Evolutionary conservation across 2,113 vertebrate species (phyloP), one percentile per base, ranked within the genome.

Genomic region (Hyla sarda): DNA sequence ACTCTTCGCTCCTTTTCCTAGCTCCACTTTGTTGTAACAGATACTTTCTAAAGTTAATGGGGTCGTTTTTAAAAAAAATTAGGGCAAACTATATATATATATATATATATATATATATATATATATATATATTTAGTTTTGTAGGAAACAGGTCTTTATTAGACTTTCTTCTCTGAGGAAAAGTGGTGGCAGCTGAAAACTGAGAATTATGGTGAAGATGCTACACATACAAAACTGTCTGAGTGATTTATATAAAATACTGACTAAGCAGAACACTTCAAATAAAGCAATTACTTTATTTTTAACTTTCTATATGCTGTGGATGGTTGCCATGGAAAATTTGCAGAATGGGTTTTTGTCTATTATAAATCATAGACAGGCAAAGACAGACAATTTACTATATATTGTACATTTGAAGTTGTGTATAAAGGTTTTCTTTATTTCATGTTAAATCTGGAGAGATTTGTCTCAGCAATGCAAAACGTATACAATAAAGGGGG

Each of bases 1-100:
- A n/a, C n/a, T n/a, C n/a, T n/a, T n/a, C n/a, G n/a, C n/a, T n/a
- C n/a, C n/a, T n/a, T n/a, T n/a, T n/a, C n/a, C n/a, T n/a, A n/a
- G n/a, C n/a, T n/a, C n/a, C n/a, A n/a, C n/a, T n/a, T n/a, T n/a
- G n/a, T n/a, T n/a, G n/a, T n/a, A n/a, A n/a, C n/a, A n/a, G n/a
- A n/a, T n/a, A n/a, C n/a, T n/a, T n/a, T n/a, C n/a, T n/a, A n/a
- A n/a, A 73, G 83, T 86, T 88, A 13, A 75, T 88, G 69, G 80
- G 89, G 85, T 12, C 58, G 25, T n/a, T 87, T 50, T 13, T 88
- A 34, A 89, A 75, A 17, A 69, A 86, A 58, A n/a, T n/a, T 62
- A 7, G 30, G 74, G 19, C 32, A 74, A n/a, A n/a, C n/a, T n/a
- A n/a, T n/a, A n/a, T n/a, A n/a, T n/a, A n/a, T n/a, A n/a, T n/a